phyloP scores from a whole-genome alignment of 2,888 invertebrate genomes.

The Dynastes grantii region DNA sequence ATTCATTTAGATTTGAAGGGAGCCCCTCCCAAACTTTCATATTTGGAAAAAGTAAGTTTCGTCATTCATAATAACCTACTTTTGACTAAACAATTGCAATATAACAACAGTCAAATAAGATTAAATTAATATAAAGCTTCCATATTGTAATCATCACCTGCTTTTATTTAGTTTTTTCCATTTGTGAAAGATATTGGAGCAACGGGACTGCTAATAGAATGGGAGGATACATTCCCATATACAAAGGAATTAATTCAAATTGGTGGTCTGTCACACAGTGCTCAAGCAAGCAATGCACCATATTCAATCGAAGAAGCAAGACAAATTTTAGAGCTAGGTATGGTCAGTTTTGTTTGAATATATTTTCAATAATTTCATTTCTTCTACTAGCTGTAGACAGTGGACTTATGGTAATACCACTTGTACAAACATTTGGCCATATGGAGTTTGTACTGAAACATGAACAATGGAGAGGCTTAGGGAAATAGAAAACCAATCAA shows the following conservation, averaged over 20 bases:
- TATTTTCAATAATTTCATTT: background rate
- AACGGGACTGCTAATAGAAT: constrained; percentile 87
- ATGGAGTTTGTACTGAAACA: constrained; percentile 89
- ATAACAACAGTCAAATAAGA: constrained; percentile 26
- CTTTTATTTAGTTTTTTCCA: constrained; percentile 73
- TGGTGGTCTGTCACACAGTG: constrained; percentile 73
- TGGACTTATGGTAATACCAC: constrained; percentile 81
- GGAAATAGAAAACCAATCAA: too few species aligned
- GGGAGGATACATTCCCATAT: constrained; percentile 94
- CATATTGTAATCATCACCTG: background rate
- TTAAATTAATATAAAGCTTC: background rate
- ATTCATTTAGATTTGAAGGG: constrained; percentile 86
- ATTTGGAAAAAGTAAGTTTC: constrained; percentile 73
- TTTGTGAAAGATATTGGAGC: constrained; percentile 80
- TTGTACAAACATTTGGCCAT: constrained; percentile 92
- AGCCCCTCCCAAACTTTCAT: constrained; percentile 78
- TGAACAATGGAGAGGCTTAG: constrained; percentile 77
- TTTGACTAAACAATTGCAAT: constrained; percentile 45
- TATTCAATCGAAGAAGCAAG: constrained; percentile 80
- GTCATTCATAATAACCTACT: constrained; percentile 46
- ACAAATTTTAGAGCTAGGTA: constrained; percentile 76
- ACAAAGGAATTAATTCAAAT: constrained; percentile 75
- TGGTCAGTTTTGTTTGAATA: constrained; percentile 4
- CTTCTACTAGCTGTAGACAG: constrained; percentile 73
- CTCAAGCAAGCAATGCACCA: constrained; percentile 73